Evolutionary conservation across 2,113 vertebrate species (phyloP).

Genomic region (Pelusios castaneus): DNA sequence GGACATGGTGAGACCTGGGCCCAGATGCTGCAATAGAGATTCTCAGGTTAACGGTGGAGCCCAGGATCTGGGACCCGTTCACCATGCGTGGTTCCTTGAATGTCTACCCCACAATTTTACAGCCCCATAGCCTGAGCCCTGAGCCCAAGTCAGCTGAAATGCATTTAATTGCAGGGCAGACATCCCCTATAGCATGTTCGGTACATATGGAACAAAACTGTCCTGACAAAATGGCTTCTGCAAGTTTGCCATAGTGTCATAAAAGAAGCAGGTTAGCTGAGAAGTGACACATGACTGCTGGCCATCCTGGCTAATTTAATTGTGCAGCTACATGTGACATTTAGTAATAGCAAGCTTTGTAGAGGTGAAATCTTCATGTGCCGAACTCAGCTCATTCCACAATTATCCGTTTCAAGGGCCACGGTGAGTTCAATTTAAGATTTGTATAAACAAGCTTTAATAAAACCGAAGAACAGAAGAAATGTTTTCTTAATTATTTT

Average conservation of each 20-base stretch:
- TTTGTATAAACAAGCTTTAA: neutral
- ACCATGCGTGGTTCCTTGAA: no score
- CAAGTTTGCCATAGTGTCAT: fast-evolving
- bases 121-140: neutral
- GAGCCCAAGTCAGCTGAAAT: neutral
- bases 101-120: neutral
- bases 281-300: neutral
- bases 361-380: neutral
- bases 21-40: neutral
- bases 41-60: neutral
- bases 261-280: neutral
- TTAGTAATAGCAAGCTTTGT: neutral
- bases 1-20: neutral
- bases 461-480: neutral
- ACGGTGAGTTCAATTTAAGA: neutral
- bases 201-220: neutral
- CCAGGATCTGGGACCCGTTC: neutral
- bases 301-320: neutral
- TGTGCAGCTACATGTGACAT: neutral
- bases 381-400: neutral
- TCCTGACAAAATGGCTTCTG: neutral
- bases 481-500: neutral
- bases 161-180: neutral
- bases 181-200: neutral
- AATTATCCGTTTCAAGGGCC: neutral